Evolutionary conservation across 2,113 vertebrate species (phyloP), one percentile per base, ranked within the genome.

Genomic region (Strigops habroptila): DNA sequence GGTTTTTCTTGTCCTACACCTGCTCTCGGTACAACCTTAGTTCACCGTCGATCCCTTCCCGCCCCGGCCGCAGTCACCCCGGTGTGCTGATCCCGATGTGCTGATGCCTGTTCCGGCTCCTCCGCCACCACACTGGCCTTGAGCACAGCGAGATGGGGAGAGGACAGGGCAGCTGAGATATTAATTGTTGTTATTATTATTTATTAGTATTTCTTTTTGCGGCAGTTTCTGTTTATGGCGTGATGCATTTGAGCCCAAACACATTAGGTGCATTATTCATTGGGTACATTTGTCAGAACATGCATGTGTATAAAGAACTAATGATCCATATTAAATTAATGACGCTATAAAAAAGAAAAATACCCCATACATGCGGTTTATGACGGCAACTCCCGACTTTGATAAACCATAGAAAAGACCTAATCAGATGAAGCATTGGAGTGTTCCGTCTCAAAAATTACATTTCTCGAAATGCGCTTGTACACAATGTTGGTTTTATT

Each of bases 311-410:
- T 98, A 98, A 98, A 98, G 98, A 98, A 97, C 98, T 99, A 99
- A 99, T 99, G 99, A 99, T 98, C 99, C 99, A 98, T 97, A 97
- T 97, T 98, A 99, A 99, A 99, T 99, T 98, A 99, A 99, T 99
- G 99, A 98, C 74, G 97, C 98, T 98, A 99, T 99, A 99, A 99
- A 99, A 98, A 97, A 99, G 99, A 99, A 98, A 99, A 99, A 99
- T 99, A 98, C 98, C 96, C 95, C 96, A 94, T 97, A 98, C 98
- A 97, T 88, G 96, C 96, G 46, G 97, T 97, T 97, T 98, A 97
- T 98, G 98, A 98, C 98, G 97, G 98, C 97, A 98, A 98, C 97
- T 97, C 97, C 96, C 98, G 98, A 98, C 98, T 98, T 98, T 98
- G 98, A 99, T 98, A 99, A 99, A 99, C 98, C 98, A 97, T 97